Evolutionary conservation across 2,113 vertebrate species (phyloP).

Genomic region (Nettapus auritus): DNA sequence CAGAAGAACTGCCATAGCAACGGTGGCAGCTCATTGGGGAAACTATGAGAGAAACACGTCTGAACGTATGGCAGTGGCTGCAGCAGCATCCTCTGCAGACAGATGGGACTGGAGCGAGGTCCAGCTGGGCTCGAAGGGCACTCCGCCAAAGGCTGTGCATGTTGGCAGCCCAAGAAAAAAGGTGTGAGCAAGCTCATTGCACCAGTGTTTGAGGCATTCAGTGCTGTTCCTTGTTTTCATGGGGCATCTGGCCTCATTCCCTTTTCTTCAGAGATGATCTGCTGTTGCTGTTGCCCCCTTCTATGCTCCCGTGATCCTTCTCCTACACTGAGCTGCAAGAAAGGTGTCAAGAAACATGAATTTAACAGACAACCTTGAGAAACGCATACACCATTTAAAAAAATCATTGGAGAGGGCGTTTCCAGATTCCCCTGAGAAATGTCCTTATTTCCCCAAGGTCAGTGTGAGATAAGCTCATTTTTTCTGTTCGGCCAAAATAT

Average conservation of each 20-base stretch:
- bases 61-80: background rate
- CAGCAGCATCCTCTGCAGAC: background rate
- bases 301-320: background rate
- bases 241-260: background rate
- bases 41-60: background rate
- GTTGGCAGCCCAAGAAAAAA: background rate
- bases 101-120: background rate
- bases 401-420: background rate
- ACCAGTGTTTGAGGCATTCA: background rate
- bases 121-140: background rate
- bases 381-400: background rate
- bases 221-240: background rate
- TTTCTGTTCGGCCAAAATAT: background rate
- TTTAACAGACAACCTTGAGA: background rate
- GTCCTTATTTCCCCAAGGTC: background rate
- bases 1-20: conserved; percentile 45
- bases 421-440: background rate
- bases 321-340: background rate
- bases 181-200: background rate
- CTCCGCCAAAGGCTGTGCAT: background rate
- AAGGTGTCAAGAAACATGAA: background rate
- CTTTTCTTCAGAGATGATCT: background rate
- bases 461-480: background rate
- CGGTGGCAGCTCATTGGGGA: background rate
- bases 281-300: background rate